These are phyloP conservation scores for Bombus terrestris DNA, from an alignment of 1,140 invertebrate species.

Conservation along the genomic window DNA sequence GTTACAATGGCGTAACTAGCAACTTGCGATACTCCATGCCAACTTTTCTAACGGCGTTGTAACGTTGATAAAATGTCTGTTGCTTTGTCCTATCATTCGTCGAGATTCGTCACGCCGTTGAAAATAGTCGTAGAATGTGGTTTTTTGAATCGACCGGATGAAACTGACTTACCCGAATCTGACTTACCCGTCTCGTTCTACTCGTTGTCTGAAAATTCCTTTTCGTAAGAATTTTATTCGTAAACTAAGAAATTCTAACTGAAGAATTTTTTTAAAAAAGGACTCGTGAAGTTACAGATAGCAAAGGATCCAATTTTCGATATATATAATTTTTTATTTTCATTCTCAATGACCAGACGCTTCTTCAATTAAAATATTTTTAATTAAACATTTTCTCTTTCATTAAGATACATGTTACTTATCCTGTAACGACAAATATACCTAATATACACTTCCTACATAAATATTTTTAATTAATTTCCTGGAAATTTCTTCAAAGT, in stretches of 20 bases:
- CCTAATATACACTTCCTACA: no score
- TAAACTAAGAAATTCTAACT: neutral
- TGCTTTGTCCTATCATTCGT: neutral
- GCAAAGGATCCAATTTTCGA: no score
- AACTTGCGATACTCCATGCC: constrained; percentile 21
- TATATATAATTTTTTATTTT: no score
- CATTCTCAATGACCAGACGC: no score
- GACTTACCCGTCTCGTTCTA: neutral
- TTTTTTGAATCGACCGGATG: neutral
- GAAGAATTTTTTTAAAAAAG: no score
- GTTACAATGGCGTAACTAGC: constrained; percentile 40
- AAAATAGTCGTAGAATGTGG: neutral
- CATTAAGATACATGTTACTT: neutral
- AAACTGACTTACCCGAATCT: neutral
- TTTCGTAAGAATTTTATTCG: neutral
- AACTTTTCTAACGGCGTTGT: constrained; percentile 43
- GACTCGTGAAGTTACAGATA: no score
- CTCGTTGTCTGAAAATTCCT: neutral
- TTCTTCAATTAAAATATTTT: no score
- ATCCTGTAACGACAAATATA: no score
- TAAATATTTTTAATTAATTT: neutral
- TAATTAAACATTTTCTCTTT: no score
- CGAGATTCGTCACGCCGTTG: neutral
- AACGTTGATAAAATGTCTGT: constrained; percentile 10
- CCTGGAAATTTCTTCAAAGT: neutral